phyloP scores from a whole-genome alignment of 1,140 invertebrate genomes.

The Potamilus streckersoni region DNA sequence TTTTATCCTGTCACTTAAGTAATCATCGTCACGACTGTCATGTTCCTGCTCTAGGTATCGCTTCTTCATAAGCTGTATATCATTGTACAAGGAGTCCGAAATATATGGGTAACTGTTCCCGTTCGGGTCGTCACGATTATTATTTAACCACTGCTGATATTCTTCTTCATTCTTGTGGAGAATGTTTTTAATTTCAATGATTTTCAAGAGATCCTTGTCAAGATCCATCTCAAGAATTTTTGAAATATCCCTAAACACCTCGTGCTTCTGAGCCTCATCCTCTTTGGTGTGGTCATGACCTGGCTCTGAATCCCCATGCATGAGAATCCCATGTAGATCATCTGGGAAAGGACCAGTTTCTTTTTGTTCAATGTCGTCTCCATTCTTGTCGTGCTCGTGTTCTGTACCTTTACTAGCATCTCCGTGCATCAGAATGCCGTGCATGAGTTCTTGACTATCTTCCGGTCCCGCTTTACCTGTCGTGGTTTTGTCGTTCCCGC shows the following conservation, averaged over 20 bases:
- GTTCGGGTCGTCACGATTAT: slow-evolving; percentile 3
- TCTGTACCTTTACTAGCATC: slow-evolving; percentile 20
- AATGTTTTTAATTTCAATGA: slow-evolving; percentile 34
- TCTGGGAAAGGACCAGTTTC: slow-evolving; percentile 1
- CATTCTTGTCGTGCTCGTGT: slow-evolving; percentile 4
- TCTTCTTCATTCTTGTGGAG: slow-evolving; percentile 39
- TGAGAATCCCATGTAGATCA: slow-evolving; percentile 32
- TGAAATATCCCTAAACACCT: slow-evolving; percentile 19
- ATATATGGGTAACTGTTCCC: slow-evolving; percentile 28
- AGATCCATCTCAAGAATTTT: slow-evolving; percentile 18
- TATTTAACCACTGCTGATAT: slow-evolving; percentile 35
- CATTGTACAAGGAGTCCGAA: slow-evolving; percentile 32
- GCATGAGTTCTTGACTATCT: slow-evolving; percentile 27
- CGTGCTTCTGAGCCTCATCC: slow-evolving; percentile 6
- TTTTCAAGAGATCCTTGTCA: slow-evolving; percentile 37
- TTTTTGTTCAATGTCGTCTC: not conserved
- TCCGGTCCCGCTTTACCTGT: slow-evolving; percentile 13
- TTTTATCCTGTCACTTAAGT: slow-evolving; percentile 6
- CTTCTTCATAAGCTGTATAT: slow-evolving; percentile 42
- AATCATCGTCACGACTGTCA: slow-evolving; percentile 13
- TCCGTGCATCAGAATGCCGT: slow-evolving; percentile 42
- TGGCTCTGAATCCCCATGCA: slow-evolving; percentile 29
- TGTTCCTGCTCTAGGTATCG: slow-evolving; percentile 24
- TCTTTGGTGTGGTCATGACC: slow-evolving; percentile 37
- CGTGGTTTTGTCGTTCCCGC: not conserved